Conservation (phyloP, 1,140 invertebrate genomes). For the Ladona fulva region DNA sequence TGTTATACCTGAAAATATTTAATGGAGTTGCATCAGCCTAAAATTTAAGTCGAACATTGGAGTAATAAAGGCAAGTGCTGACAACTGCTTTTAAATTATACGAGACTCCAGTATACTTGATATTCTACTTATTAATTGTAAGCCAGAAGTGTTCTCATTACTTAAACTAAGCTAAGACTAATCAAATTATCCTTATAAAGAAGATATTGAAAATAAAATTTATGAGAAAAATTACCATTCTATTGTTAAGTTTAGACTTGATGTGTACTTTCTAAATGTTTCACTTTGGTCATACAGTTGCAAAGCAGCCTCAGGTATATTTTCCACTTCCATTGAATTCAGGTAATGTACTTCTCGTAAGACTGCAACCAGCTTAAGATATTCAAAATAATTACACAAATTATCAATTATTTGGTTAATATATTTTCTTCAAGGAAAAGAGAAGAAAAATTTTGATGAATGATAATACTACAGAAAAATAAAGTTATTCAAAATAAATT, state of each 20-base stretch:
- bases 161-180: too few relatives aligned
- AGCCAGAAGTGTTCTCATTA: background rate
- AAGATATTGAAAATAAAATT: background rate
- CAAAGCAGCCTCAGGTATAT: slow-evolving; percentile 55
- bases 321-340: slow-evolving; percentile 49
- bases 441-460: too few relatives aligned
- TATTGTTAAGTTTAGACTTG: slow-evolving; percentile 54
- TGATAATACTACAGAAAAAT: too few relatives aligned
- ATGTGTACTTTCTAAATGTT: slow-evolving; percentile 51
- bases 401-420: too few relatives aligned
- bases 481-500: too few relatives aligned
- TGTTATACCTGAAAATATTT: slow-evolving; percentile 46
- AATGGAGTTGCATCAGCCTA: background rate
- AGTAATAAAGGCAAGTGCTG: too few relatives aligned
- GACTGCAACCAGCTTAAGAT: slow-evolving; percentile 47
- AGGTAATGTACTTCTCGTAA: slow-evolving; percentile 71
- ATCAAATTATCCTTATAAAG: background rate
- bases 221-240: slow-evolving; percentile 45
- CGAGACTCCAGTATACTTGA: too few relatives aligned
- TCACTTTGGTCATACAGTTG: slow-evolving; percentile 53
- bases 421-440: too few relatives aligned
- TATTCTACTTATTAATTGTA: too few relatives aligned
- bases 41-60: too few relatives aligned
- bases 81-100: too few relatives aligned
- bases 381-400: too few relatives aligned